These are phyloP conservation scores for Achlya flavicornis DNA, from an alignment of 2,888 invertebrate species.

Conservation along the genomic window DNA sequence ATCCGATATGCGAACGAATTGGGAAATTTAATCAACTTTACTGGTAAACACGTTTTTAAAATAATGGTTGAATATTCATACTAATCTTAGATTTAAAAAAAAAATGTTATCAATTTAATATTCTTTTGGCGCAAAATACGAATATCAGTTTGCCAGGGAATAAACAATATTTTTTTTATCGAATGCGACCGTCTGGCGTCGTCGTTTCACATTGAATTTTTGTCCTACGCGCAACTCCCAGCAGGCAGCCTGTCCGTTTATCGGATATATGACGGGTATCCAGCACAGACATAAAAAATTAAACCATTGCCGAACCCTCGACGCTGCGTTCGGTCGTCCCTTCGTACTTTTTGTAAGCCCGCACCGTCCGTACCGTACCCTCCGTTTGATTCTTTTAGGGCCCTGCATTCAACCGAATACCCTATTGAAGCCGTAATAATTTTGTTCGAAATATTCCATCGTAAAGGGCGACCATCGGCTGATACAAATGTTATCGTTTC, in stretches of 20 bases:
- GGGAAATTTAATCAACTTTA: neutral
- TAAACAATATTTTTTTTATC: neutral
- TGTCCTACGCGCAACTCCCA: constrained; percentile 32
- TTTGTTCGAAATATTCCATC: constrained; percentile 46
- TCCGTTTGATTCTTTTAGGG: constrained; percentile 51
- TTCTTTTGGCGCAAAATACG: neutral
- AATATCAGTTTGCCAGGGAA: neutral
- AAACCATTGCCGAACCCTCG: constrained; percentile 59
- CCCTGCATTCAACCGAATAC: constrained; percentile 53
- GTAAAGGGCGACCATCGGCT: constrained; percentile 33
- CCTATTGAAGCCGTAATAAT: constrained; percentile 59
- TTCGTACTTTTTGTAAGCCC: constrained; percentile 67
- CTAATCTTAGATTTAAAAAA: neutral
- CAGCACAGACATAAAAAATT: constrained; percentile 61
- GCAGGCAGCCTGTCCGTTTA: constrained; percentile 41
- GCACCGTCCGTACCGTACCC: constrained; percentile 23
- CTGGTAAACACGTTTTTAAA: neutral
- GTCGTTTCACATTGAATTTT: constrained; percentile 3
- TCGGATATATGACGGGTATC: constrained; percentile 43
- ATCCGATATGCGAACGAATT: neutral
- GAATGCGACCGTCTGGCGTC: constrained; percentile 1
- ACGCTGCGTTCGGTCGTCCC: constrained; percentile 47
- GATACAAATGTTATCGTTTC: constrained; percentile 40
- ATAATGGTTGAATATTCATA: neutral
- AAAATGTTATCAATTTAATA: neutral